Evolutionary conservation across 2,888 invertebrate species (phyloP).

Genomic region (Heliconius hortense): DNA sequence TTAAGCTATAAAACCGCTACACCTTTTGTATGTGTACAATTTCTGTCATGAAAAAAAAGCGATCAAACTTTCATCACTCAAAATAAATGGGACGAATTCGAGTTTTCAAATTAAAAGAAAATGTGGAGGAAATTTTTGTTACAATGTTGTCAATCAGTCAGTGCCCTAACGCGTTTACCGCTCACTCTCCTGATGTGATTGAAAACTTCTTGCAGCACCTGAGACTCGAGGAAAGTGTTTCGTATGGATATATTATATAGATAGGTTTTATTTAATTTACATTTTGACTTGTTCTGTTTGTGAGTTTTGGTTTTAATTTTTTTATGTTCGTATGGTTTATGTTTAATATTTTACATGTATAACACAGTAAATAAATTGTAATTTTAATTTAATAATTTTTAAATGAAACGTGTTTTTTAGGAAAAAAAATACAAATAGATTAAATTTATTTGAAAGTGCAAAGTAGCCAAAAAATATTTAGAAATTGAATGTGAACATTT

Average conservation of each 20-base stretch:
- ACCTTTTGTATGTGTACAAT: slow-evolving; percentile 14
- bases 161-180: slow-evolving; percentile 61
- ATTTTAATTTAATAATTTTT: too few species aligned
- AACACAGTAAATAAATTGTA: too few species aligned
- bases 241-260: slow-evolving; percentile 26
- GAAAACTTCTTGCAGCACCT: slow-evolving; percentile 76
- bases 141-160: slow-evolving; percentile 79
- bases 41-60: slow-evolving; percentile 31
- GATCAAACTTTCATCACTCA: slow-evolving; percentile 37
- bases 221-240: slow-evolving; percentile 52
- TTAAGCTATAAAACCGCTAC: too few species aligned
- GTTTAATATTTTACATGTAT: too few species aligned
- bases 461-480: too few species aligned
- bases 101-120: slow-evolving; percentile 56
- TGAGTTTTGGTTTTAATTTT: slow-evolving; percentile 1
- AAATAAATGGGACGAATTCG: slow-evolving; percentile 59
- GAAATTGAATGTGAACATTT: too few species aligned
- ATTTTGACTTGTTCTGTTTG: slow-evolving; percentile 6
- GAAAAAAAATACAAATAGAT: too few species aligned
- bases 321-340: too few species aligned
- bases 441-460: too few species aligned
- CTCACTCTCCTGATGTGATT: slow-evolving; percentile 73
- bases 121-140: slow-evolving; percentile 53
- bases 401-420: too few species aligned
- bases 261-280: slow-evolving; percentile 41